A percentile compares a stretch with the other conserved stretches of the same genome.
Conservation (phyloP, 2,113 vertebrate species). For the Saiga tatarica region DNA sequence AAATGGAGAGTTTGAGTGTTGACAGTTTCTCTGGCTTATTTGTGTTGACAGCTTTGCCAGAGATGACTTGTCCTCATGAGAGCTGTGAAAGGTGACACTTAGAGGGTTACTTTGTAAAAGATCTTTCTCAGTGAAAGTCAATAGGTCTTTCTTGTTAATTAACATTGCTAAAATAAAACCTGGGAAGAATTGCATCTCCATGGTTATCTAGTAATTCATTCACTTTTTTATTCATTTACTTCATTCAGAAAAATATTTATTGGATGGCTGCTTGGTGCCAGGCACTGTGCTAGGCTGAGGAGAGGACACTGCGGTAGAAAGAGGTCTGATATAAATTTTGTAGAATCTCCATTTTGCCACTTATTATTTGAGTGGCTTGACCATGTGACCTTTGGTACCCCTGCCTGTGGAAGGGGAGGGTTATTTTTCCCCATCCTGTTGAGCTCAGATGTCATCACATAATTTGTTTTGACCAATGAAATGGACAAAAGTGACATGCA, state of each 20-base stretch:
- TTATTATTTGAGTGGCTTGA: neutral
- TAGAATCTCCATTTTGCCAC: neutral
- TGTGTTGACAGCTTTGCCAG: neutral
- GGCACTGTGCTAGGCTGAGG: neutral
- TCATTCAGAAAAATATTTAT: neutral
- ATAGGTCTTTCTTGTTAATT: neutral
- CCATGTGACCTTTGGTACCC: neutral
- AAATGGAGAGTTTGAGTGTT: neutral
- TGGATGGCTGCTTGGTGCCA: neutral
- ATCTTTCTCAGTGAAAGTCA: neutral
- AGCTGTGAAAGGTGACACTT: neutral
- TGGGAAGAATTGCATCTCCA: neutral
- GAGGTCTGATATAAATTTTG: neutral
- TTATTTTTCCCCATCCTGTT: neutral
- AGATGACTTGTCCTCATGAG: neutral
- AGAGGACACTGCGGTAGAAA: neutral
- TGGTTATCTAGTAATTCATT: neutral
- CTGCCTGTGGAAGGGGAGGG: neutral
- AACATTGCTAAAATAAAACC: neutral
- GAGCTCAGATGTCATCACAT: neutral
- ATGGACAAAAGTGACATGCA: neutral
- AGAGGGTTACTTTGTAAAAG: neutral
- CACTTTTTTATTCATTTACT: neutral
- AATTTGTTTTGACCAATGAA: neutral
- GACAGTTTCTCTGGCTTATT: neutral